Conservation (phyloP, 2,888 invertebrate genomes). For the Drosophila imparisetae region DNA sequence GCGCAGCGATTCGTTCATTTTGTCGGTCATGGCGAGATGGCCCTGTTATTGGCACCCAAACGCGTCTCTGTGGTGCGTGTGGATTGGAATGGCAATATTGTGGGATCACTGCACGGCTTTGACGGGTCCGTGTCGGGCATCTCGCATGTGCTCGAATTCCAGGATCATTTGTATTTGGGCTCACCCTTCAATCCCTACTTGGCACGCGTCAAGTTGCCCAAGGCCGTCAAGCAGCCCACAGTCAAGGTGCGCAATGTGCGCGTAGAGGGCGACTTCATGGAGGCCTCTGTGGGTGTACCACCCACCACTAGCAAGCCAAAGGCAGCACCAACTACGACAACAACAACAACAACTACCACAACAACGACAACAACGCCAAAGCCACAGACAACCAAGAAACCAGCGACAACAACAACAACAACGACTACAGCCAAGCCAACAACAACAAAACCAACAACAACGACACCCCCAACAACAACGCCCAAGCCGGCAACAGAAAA, state of each 20-base stretch:
- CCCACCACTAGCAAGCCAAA: constrained; percentile 70
- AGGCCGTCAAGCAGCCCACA: constrained; percentile 71
- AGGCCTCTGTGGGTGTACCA: constrained; percentile 73
- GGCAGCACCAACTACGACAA: constrained; percentile 55
- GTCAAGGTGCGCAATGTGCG: constrained; percentile 83
- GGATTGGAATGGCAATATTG: constrained; percentile 89
- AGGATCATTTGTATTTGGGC: constrained; percentile 88
- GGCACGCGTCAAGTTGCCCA: constrained; percentile 87
- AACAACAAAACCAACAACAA: constrained; percentile 62
- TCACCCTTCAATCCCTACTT: constrained; percentile 89
- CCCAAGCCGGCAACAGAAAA: constrained; percentile 31
- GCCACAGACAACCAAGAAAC: constrained; percentile 63
- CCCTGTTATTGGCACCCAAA: constrained; percentile 81
- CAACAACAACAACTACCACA: constrained; percentile 68
- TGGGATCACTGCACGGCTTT: constrained; percentile 88
- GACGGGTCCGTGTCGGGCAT: constrained; percentile 86
- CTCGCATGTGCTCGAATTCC: constrained; percentile 89
- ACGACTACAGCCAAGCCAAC: constrained; percentile 68
- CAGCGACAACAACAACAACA: constrained; percentile 36
- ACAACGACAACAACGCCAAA: constrained; percentile 53
- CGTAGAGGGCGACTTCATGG: constrained; percentile 80
- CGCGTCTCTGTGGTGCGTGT: constrained; percentile 88
- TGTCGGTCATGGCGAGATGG: constrained; percentile 88
- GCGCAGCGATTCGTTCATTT: constrained; percentile 88
- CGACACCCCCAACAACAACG: constrained; percentile 60